Base-by-base conservation (phyloP, 1,140 invertebrate species). In the Drosophila sp. region DNA sequence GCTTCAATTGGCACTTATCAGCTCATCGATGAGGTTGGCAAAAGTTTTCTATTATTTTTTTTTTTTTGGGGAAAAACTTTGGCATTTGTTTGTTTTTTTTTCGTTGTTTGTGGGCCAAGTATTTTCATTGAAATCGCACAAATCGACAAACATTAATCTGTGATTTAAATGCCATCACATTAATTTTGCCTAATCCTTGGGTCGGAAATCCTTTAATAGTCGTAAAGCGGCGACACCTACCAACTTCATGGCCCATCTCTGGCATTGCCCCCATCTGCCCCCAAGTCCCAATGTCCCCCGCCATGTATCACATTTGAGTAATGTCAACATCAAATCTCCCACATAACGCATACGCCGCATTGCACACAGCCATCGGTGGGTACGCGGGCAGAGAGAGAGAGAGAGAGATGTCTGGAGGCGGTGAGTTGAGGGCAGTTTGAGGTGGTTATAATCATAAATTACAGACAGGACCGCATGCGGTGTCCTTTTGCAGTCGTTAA, bases 1-100 rank as follows among this genome's bases (percentile, higher is more conserved):
- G 80, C 66, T 74, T 80, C 80, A 89, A 87, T 84, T 89, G 83
- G 60, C 83, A 87, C 83, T 87, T 87, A 87, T 87, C 84, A 80
- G 83, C 76, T 83, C 83, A 86, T 86, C 83, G 83, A 86, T 89
- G 83, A 87, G 83, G 66, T 83, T 72, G 58, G 72, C 23, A 29
- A 87, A 87, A 79, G 67, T 64, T 70, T 38, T 38, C 35, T 38
- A 38, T 64, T 70, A 79, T 76, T 66, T 60, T 50, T 25, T 50
- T 35, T 61, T 54, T 70, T 67, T 35, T n/a, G 27, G 40, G 11
- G 50, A 41, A 78, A 76, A 76, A 79, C 67, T 75, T 81, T 76
- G 23, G 54, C 56, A 40, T 64, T 76, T 72, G 65, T 54, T 35
- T 62, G 6, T 63, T 77, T 66, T 50, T 60, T 72, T 38, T 38